A percentile compares a stretch with the other conserved stretches of the same genome.
Conservation (phyloP, 2,797 vertebrate species). For the Rousettus madagascariensis region DNA sequence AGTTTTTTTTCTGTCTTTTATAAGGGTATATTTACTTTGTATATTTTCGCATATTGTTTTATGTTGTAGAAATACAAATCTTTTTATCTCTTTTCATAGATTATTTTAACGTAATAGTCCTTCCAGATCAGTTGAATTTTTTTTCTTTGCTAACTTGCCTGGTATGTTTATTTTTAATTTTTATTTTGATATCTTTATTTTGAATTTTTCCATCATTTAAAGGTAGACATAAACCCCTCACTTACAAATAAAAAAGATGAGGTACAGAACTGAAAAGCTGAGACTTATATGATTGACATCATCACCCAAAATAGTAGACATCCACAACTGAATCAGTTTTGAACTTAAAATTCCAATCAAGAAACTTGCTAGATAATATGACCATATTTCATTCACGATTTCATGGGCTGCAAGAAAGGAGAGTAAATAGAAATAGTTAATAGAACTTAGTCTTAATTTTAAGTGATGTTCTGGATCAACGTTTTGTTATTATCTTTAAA, state of each 20-base stretch:
- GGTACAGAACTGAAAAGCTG: constrained; percentile 73
- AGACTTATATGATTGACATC: constrained; percentile 77
- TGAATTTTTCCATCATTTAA: neutral
- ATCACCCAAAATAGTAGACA: constrained; percentile 75
- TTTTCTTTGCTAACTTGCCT: neutral
- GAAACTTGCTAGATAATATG: constrained; percentile 73
- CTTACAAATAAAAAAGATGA: constrained; percentile 82
- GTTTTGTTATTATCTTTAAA: constrained; percentile 9
- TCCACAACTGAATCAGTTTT: constrained; percentile 75
- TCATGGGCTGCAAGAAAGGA: constrained; percentile 51
- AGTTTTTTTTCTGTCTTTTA: neutral
- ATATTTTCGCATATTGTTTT: neutral
- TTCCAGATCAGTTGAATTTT: neutral
- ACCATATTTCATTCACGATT: constrained; percentile 25
- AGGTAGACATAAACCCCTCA: neutral
- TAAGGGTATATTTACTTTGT: neutral
- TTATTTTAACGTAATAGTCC: constrained; percentile 14
- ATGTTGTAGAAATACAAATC: neutral
- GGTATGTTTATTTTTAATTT: neutral
- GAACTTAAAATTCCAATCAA: constrained; percentile 75
- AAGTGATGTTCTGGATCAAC: neutral
- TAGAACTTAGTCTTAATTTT: constrained; percentile 6
- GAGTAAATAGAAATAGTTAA: constrained; percentile 24
- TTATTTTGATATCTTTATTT: neutral
- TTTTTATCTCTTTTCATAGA: neutral